Base-by-base conservation (phyloP, 2,888 invertebrate species). In the Drosophila greeni region DNA sequence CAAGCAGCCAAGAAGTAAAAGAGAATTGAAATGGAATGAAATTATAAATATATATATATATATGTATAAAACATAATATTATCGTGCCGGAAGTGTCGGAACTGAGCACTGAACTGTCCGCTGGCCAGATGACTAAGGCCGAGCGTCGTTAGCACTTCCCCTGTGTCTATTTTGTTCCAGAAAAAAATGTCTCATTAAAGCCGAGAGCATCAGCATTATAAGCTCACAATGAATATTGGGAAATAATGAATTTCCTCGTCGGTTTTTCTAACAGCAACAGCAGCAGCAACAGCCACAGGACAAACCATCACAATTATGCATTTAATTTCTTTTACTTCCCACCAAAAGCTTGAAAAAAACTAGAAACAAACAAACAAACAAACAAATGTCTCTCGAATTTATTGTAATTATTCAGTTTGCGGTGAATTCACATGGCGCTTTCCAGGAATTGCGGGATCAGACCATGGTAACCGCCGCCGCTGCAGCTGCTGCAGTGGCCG, bases 391-490 rank as follows among this genome's bases (percentile, higher is more conserved):
- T 86, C 82, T 80, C 77, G 79, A 84, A 85, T 78, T 82, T 83
- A 80, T 85, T 87, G 82, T 82, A 87, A 87, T 80, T 84, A 84
- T 87, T 82, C 86, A 89, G 89, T 88, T 85, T 88, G 89, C 87
- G 86, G 89, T 89, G 85, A 86, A 88, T 86, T 87, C 89, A 86
- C 88, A 89, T 88, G 89, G 88, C 86, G 88, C 89, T 85, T 89
- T 89, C 84, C 89, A 91, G 90, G 93, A 97, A 93, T 92, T 96
- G 88, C 95, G 96, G 93, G 97, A 97, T 89, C 95, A 97, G 89
- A 86, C 73, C 76, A 79, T 86, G 66, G 76, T 78, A 52, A 75
- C 85, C 43, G 77, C 79, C 90, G 95, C 90, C 29, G 73, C 62
- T 73, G 91, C 85, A 39, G 76, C 90, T 23, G 42, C 42, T 42